phyloP scores from a whole-genome alignment of 2,888 invertebrate species.

The Tiliacea aurago region DNA sequence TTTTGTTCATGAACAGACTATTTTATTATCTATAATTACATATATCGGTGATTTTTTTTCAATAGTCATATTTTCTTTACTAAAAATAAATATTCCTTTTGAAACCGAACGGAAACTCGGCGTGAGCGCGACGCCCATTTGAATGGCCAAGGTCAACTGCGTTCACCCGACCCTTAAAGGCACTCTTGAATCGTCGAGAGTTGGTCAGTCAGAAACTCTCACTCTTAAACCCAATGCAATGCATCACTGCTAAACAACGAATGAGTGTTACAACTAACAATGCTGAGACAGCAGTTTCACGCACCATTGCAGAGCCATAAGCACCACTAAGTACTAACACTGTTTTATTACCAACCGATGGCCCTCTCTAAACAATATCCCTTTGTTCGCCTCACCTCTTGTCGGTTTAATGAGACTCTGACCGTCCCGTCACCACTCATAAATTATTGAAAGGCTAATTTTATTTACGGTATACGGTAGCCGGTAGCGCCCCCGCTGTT shows the following conservation, averaged over 20 bases:
- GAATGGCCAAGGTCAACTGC: no score
- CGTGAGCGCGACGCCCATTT: no score
- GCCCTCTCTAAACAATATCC: conserved; percentile 75
- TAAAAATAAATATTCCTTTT: no score
- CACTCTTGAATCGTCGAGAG: no score
- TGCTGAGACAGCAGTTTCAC: conserved; percentile 35
- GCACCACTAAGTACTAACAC: conserved; percentile 49
- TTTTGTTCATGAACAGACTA: no score
- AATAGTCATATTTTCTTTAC: no score
- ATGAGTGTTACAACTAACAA: conserved; percentile 27
- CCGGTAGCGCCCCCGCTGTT: conserved; percentile 15
- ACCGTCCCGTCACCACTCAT: conserved; percentile 68
- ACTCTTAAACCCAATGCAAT: background rate
- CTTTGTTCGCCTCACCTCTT: conserved; percentile 73
- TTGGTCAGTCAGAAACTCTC: background rate
- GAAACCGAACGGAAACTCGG: no score
- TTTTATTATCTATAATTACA: no score
- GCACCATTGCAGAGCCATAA: conserved; percentile 36
- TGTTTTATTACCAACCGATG: conserved; percentile 53
- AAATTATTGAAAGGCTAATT: conserved; percentile 70
- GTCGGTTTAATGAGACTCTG: conserved; percentile 72
- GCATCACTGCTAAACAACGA: conserved; percentile 24
- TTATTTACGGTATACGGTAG: conserved; percentile 55
- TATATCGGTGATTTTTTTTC: no score
- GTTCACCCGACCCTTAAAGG: no score